Evolutionary conservation across 2,113 vertebrate genomes (phyloP).

Genomic region (Salvelinus sp.): DNA sequence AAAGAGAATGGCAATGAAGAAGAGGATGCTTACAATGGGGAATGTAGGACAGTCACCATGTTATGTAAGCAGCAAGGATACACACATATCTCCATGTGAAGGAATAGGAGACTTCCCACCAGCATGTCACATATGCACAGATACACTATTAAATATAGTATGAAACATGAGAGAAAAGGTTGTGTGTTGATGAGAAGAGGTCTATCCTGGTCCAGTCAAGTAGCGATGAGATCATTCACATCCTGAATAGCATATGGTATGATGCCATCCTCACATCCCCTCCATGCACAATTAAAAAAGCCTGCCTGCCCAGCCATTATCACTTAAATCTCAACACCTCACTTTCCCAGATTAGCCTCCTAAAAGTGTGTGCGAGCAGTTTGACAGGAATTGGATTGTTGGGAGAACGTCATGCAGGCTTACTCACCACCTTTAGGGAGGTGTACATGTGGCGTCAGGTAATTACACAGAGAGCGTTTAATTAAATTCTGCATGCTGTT

Average conservation of each 20-base stretch:
- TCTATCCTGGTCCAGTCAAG: neutral
- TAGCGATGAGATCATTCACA: neutral
- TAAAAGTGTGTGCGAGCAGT: slow-evolving; percentile 9
- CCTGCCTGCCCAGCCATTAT: no score
- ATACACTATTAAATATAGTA: neutral
- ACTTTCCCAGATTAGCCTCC: neutral
- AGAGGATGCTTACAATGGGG: neutral
- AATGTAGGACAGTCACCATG: slow-evolving; percentile 10
- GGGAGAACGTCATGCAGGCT: slow-evolving; percentile 7
- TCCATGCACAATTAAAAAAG: slow-evolving; percentile 4
- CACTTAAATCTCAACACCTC: no score
- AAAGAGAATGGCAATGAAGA: neutral
- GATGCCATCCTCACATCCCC: neutral
- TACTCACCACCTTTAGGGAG: neutral
- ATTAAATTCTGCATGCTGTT: slow-evolving; percentile 31
- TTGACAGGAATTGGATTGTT: slow-evolving; percentile 4
- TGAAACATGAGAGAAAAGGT: no score
- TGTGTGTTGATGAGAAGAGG: no score
- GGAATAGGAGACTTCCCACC: neutral
- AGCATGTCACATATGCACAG: neutral
- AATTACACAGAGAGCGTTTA: slow-evolving; percentile 8
- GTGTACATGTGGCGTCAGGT: neutral
- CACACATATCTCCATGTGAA: neutral
- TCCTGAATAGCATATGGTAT: neutral
- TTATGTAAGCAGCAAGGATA: neutral